A percentile compares a stretch with the other conserved stretches of the same genome.
Conservation (phyloP, 1,140 invertebrate genomes). For the Diachasma alloeum region DNA sequence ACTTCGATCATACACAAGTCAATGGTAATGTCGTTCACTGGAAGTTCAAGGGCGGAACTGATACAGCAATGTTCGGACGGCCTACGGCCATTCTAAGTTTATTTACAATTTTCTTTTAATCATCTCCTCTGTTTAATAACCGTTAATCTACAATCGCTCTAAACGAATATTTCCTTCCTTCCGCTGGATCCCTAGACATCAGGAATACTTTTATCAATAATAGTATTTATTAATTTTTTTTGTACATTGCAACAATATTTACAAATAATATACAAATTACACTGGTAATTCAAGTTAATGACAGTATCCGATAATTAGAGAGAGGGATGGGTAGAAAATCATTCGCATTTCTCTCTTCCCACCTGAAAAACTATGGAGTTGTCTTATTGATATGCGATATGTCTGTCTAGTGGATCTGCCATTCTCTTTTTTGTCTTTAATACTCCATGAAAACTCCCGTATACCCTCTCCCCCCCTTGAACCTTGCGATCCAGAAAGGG, state of each 20-base stretch:
- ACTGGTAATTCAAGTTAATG: slow-evolving; percentile 26
- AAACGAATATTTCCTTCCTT: slow-evolving; percentile 32
- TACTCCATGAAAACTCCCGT: neutral
- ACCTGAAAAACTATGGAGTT: slow-evolving; percentile 43
- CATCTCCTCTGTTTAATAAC: slow-evolving; percentile 50
- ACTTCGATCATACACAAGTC: neutral
- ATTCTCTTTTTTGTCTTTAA: slow-evolving; percentile 25
- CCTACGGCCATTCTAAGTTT: slow-evolving; percentile 49
- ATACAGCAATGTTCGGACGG: slow-evolving; percentile 35
- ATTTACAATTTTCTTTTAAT: slow-evolving; percentile 46
- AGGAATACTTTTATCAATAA: neutral
- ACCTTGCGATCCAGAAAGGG: neutral
- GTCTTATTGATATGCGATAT: slow-evolving; percentile 55
- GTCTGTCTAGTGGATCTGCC: slow-evolving; percentile 40
- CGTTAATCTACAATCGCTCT: slow-evolving; percentile 49
- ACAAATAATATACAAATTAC: slow-evolving; percentile 58
- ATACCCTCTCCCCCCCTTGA: neutral
- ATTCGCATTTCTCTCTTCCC: slow-evolving; percentile 13
- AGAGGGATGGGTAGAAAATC: slow-evolving; percentile 29
- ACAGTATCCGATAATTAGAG: slow-evolving; percentile 30
- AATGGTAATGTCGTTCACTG: neutral
- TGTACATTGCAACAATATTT: slow-evolving; percentile 62
- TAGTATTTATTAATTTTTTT: slow-evolving; percentile 36
- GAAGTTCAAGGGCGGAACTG: neutral
- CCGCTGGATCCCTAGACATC: slow-evolving; percentile 44